Evolutionary conservation across 2,113 vertebrate species (phyloP), one percentile per base, ranked within the genome.

Genomic region (Nansenia antarctica): DNA sequence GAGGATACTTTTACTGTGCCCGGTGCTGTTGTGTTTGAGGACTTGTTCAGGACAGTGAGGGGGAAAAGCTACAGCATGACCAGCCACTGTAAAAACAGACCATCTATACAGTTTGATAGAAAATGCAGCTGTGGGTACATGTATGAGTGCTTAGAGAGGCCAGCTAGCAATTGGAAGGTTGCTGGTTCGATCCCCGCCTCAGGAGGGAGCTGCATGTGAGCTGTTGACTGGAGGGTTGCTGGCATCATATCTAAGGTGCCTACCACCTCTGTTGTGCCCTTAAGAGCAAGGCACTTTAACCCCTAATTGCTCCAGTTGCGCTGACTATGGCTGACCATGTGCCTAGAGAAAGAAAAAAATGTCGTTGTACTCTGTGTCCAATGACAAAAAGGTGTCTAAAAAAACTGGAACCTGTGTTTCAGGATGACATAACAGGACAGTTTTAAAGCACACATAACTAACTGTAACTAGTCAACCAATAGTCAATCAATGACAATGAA

Each of bases 401-500:
- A 20, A 22, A 2, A 53, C 5, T 53, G 9, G 1, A 31, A 5
- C 30, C 52, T 67, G 54, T 32, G 67, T 34, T 32, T 26, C 52
- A 39, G 27, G 24, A 42, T 11, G 65, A 42, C 65, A 37, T 26
- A 78, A 37, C 72, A 32, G 32, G 30, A 59, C 49, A 2, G 26
- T 60, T 55, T n/a, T 45, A 67, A 34, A 9, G 31, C 47, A 18
- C 2, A 57, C 47, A 22, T 65, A n/a, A n/a, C n/a, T n/a, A n/a
- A n/a, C n/a, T 12, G 8, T 72, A 76, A 82, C 52, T 78, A 67
- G 62, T 67, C 66, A 72, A 22, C 42, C n/a, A 65, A 49, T 29
- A 24, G 39, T 31, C 65, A 11, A 62, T 64, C 22, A 69, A 72
- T 18, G 1, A 71, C 35, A 70, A 61, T 60, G 68, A 65, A 70